Conservation (phyloP, 2,797 vertebrate species). For the Anabas testudineus region DNA sequence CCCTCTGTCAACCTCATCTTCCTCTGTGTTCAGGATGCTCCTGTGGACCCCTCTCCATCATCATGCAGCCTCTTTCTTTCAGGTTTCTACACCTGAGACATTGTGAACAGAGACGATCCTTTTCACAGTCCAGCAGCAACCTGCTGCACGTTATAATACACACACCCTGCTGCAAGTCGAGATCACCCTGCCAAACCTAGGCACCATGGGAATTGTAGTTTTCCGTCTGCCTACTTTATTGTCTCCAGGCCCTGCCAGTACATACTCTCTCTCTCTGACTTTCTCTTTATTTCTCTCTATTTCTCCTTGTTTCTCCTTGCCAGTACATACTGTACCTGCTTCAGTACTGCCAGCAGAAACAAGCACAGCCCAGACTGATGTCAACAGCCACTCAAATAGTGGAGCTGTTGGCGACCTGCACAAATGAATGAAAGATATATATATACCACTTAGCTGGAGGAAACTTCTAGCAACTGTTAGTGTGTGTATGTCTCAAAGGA, state of each 20-base stretch:
- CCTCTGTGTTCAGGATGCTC: not conserved
- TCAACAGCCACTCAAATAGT: conserved; percentile 69
- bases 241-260: conserved; percentile 48
- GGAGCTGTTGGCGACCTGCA: conserved; percentile 55
- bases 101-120: no score
- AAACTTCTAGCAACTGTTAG: conserved; percentile 26
- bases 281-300: conserved; percentile 8
- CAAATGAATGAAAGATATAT: conserved; percentile 59
- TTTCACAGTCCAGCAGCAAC: conserved; percentile 50
- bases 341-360: conserved; percentile 69
- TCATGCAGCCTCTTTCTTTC: conserved; percentile 11
- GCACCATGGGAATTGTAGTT: conserved; percentile 82
- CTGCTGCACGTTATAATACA: conserved; percentile 45
- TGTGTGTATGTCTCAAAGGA: conserved; percentile 25
- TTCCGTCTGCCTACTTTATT: conserved; percentile 68
- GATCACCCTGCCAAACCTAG: conserved; percentile 65
- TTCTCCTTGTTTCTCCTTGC: conserved; percentile 31
- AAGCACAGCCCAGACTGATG: conserved; percentile 69
- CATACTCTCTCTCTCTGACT: conserved; percentile 31
- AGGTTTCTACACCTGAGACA: no score
- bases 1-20: conserved; percentile 2
- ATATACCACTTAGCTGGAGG: conserved; percentile 44
- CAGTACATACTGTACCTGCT: conserved; percentile 69
- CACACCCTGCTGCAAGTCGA: conserved; percentile 30
- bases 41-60: not conserved